Evolutionary conservation across 2,797 vertebrate species (phyloP).

Genomic region (Silurus aristotelis): DNA sequence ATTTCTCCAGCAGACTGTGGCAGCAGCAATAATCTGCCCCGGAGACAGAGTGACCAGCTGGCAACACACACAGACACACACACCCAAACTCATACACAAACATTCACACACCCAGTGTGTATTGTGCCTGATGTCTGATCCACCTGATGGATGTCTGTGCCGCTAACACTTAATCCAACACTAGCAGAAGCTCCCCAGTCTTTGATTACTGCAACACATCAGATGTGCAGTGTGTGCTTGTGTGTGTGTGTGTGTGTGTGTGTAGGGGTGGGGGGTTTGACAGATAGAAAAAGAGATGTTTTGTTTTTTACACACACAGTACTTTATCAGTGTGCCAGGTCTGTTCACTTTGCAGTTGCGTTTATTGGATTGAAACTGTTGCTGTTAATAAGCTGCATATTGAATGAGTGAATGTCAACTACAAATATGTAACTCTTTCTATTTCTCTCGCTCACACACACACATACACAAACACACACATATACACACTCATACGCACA

Average conservation of each 20-base stretch:
- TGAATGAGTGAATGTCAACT: constrained; percentile 48
- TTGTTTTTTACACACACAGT: constrained; percentile 13
- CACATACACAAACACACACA: constrained; percentile 8
- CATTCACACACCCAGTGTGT: constrained; percentile 46
- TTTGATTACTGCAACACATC: constrained; percentile 69
- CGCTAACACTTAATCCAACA: constrained; percentile 72
- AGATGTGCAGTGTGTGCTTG: constrained; percentile 57
- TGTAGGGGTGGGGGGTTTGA: background rate
- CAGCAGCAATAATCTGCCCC: constrained; percentile 69
- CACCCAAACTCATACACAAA: constrained; percentile 16
- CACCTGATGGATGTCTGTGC: constrained; percentile 73
- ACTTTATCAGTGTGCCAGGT: constrained; percentile 24
- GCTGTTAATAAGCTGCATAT: constrained; percentile 62
- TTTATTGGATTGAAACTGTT: constrained; percentile 56
- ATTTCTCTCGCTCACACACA: background rate
- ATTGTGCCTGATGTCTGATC: constrained; percentile 65
- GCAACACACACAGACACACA: constrained; percentile 39
- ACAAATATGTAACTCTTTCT: background rate
- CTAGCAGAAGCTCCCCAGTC: constrained; percentile 72
- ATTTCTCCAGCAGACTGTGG: constrained; percentile 65
- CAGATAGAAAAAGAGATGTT: constrained; percentile 7
- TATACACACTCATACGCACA: background rate
- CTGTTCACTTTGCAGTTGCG: constrained; percentile 15
- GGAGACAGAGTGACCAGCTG: constrained; percentile 51
- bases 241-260: constrained; percentile 7